These are phyloP conservation scores for Dryocosmus kuriphilus DNA, from an alignment of 2,888 invertebrate genomes.

Conservation along the genomic window DNA sequence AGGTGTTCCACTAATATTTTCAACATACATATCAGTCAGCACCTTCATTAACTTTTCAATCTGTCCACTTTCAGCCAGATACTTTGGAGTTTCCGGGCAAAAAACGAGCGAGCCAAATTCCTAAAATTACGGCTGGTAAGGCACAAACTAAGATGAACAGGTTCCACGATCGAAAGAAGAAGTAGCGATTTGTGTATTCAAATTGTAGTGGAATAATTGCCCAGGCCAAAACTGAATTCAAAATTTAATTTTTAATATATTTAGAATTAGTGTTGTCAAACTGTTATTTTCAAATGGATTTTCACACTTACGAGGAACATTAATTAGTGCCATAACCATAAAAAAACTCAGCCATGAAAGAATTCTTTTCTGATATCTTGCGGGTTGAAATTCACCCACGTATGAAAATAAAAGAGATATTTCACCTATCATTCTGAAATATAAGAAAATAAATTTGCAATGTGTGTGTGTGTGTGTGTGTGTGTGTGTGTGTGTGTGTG, in stretches of 20 bases:
- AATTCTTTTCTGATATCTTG: slow-evolving; percentile 86
- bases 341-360: slow-evolving; percentile 91
- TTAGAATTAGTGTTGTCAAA: no score
- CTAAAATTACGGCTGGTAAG: slow-evolving; percentile 83
- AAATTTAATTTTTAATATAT: no score
- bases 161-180: slow-evolving; percentile 88
- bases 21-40: slow-evolving; percentile 83
- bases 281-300: neutral
- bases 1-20: slow-evolving; percentile 81
- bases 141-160: slow-evolving; percentile 87
- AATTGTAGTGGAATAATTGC: slow-evolving; percentile 84
- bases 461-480: no score
- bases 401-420: slow-evolving; percentile 89
- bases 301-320: slow-evolving; percentile 82
- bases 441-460: slow-evolving; percentile 2
- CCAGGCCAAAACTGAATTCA: slow-evolving; percentile 84
- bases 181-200: slow-evolving; percentile 80
- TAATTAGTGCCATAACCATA: slow-evolving; percentile 87
- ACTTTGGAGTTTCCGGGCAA: slow-evolving; percentile 90
- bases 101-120: slow-evolving; percentile 83
- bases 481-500: no score
- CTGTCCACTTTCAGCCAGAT: slow-evolving; percentile 87
- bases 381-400: slow-evolving; percentile 88
- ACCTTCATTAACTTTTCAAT: slow-evolving; percentile 84
- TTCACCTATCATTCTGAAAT: slow-evolving; percentile 85